Evolutionary conservation across 2,888 invertebrate genomes (phyloP), one percentile per base, ranked within the genome.

Genomic region (Anorthoa munda): DNA sequence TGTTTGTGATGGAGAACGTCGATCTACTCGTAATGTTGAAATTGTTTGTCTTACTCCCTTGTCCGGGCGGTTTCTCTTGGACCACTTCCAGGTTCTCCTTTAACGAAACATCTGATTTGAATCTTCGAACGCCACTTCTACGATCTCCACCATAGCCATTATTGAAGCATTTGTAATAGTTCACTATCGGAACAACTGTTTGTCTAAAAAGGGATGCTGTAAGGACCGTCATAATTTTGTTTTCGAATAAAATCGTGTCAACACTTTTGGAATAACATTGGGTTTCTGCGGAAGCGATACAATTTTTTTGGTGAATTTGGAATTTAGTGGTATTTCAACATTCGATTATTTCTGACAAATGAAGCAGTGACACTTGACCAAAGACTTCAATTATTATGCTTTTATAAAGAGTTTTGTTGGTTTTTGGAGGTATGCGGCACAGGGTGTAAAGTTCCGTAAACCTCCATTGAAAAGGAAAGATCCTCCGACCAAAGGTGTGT

Each of bases 331-430:
- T 21, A 13, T 39, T 61, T 23, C 3, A 18, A 18, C 18, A 3
- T 39, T 74, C 18, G 2, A 13, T 75, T 15, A 39, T 67, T 55
- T 55, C 50, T 77, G 82, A 77, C 66, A 77, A 67, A 26, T 70
- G 21, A 0, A 60, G 26, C 23, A 12, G 17, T 66, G 61, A 66
- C 76, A 26, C 4, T 60, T 58, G n/a, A 48, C 55, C 55, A 73
- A 31, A 72, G 46, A n/a, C 5, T 15, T n/a, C 18, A 18, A 26
- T 13, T 5, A 55, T 63, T 73, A 23, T 39, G 48, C 17, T 72
- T 63, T n/a, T 15, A 21, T 31, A 67, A 46, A 31, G 46, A 31
- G 26, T 17, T 21, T 9, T 23, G 21, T 21, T 12, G 4, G 17
- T 21, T 39, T 39, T 39, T 9, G 39, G 39, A 9, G 39, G 39